These are phyloP conservation scores for Netelia melanura DNA, from an alignment of 2,888 invertebrate genomes.

Conservation along the genomic window DNA sequence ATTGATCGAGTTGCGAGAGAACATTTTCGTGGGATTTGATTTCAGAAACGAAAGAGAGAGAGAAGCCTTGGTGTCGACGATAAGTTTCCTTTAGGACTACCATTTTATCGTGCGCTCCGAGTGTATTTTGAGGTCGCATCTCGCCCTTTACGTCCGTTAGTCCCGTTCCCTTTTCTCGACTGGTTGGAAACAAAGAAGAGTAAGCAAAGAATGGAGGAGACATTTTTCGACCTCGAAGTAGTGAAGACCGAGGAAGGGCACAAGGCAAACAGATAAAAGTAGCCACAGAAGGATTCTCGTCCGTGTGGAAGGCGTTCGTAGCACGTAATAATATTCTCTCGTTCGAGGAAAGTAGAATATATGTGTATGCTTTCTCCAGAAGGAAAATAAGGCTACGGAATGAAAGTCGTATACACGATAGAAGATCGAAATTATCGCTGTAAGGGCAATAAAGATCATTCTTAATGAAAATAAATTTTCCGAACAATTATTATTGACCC, in stretches of 20 bases:
- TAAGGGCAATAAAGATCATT: no score
- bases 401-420: neutral
- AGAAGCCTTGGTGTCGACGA: constrained; percentile 10
- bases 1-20: constrained; percentile 50
- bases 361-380: neutral
- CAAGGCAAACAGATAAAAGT: constrained; percentile 6
- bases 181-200: neutral
- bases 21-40: constrained; percentile 50
- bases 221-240: constrained; percentile 43
- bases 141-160: neutral
- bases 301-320: constrained; percentile 10
- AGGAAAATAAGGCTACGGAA: neutral
- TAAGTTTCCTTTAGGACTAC: constrained; percentile 38
- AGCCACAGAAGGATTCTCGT: constrained; percentile 1
- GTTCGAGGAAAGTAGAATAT: neutral
- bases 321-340: neutral
- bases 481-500: no score
- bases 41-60: constrained; percentile 32
- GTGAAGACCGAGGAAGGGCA: constrained; percentile 51
- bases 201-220: neutral
- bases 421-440: neutral
- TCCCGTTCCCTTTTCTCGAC: neutral
- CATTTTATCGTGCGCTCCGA: constrained; percentile 31
- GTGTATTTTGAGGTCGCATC: constrained; percentile 28
- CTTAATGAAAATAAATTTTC: no score